Evolutionary conservation across 1,140 invertebrate species (phyloP).

Genomic region (Drosophila albomicans): DNA sequence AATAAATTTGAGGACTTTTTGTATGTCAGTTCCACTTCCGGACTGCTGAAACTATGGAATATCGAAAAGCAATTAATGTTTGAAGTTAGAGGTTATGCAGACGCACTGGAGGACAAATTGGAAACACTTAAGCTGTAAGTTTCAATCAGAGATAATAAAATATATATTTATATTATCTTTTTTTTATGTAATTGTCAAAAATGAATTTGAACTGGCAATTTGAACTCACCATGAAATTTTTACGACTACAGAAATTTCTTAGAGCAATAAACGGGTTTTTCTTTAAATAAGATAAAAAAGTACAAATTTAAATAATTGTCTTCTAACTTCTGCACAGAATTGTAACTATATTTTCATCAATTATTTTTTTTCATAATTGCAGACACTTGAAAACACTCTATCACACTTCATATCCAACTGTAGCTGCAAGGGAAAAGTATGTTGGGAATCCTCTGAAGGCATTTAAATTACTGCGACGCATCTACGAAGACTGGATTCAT

Average conservation of each 20-base stretch:
- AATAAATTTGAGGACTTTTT: background rate
- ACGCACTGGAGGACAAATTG: slow-evolving; percentile 17
- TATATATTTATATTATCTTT: too few species aligned
- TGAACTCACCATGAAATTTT: background rate
- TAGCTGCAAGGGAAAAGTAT: slow-evolving; percentile 87
- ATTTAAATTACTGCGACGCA: slow-evolving; percentile 55
- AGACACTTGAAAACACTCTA: slow-evolving; percentile 31
- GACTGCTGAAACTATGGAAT: slow-evolving; percentile 5
- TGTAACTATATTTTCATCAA: too few species aligned
- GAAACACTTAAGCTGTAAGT: slow-evolving; percentile 46
- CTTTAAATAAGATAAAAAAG: too few species aligned
- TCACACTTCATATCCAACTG: slow-evolving; percentile 89
- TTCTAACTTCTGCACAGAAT: too few species aligned
- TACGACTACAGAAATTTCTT: too few species aligned
- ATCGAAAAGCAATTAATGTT: background rate
- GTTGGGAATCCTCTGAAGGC: slow-evolving; percentile 64
- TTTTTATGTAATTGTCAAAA: too few species aligned
- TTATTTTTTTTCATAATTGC: background rate
- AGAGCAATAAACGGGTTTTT: too few species aligned
- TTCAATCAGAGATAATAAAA: background rate
- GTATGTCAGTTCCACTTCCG: slow-evolving; percentile 43
- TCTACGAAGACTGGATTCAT: slow-evolving; percentile 59
- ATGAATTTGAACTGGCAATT: too few species aligned
- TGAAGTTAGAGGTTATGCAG: background rate
- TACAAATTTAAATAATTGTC: too few species aligned